A percentile compares a stretch with the other conserved stretches of the same genome.
phyloP scores from a whole-genome alignment of 1,140 invertebrate species.

The Sitobion miscanthi region DNA sequence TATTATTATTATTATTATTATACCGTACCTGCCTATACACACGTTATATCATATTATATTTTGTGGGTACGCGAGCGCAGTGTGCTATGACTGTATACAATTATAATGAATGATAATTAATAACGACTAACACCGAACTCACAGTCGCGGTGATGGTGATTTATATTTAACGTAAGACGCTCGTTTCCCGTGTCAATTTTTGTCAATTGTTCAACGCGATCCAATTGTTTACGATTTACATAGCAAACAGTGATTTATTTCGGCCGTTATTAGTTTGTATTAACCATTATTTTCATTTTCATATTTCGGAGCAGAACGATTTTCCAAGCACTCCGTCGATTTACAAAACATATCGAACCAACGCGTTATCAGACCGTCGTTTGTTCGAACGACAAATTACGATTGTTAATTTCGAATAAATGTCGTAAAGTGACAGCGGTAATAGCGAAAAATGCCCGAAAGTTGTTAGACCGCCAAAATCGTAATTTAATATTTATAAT shows the following conservation, averaged over 20 bases:
- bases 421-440: fast-evolving
- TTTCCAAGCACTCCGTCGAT: not conserved
- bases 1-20: not conserved
- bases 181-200: conserved; percentile 3
- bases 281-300: not conserved
- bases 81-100: not conserved
- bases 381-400: not conserved
- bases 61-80: not conserved
- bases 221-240: conserved; percentile 11
- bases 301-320: not conserved
- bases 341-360: not conserved
- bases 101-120: conserved; percentile 11
- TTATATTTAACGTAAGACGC: not conserved
- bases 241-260: not conserved
- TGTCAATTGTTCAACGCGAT: not conserved
- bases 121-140: not conserved
- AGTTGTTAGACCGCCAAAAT: not conserved
- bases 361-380: not conserved
- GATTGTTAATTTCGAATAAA: not conserved
- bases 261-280: not conserved
- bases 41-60: not conserved
- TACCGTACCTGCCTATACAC: not conserved
- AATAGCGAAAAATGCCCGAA: not conserved
- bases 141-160: not conserved
- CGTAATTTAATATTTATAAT: not conserved